A percentile compares a stretch with the other conserved stretches of the same genome.
Evolutionary conservation across 2,888 invertebrate genomes (phyloP).

Genomic region (Limnephilus auricula): DNA sequence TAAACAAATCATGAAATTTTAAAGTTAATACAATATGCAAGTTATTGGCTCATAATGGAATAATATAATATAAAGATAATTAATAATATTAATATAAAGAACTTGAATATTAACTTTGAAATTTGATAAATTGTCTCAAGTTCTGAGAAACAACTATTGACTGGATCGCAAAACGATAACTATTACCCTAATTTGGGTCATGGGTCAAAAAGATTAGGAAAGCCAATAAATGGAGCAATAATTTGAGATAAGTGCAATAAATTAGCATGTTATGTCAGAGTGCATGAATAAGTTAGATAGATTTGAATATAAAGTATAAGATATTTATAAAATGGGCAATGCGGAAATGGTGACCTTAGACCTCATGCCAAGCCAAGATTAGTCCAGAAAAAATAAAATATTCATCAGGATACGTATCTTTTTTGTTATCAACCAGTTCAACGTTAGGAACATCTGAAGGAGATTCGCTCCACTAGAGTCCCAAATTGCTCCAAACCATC

Average conservation of each 20-base stretch:
- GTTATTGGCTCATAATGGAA: too few relatives aligned
- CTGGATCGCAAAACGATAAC: not conserved
- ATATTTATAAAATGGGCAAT: slow-evolving; percentile 2
- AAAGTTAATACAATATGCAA: too few relatives aligned
- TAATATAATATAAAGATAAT: too few relatives aligned
- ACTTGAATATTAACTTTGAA: too few relatives aligned
- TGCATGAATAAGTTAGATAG: not conserved
- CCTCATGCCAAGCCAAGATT: not conserved
- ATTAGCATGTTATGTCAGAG: not conserved
- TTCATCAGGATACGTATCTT: not conserved
- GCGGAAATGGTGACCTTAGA: not conserved
- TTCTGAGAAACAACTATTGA: too few relatives aligned
- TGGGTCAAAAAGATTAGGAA: not conserved
- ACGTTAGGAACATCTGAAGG: not conserved
- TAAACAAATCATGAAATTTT: too few relatives aligned
- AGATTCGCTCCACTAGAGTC: not conserved
- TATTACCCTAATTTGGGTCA: not conserved
- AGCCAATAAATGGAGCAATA: not conserved
- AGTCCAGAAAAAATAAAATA: not conserved
- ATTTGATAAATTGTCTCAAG: too few relatives aligned
- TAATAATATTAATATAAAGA: too few relatives aligned
- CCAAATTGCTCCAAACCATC: too few relatives aligned
- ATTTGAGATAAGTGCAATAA: not conserved
- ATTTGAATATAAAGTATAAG: not conserved
- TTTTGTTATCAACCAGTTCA: not conserved